Base-by-base conservation (phyloP, 2,797 vertebrate species). In the Typhlichthys subterraneus region DNA sequence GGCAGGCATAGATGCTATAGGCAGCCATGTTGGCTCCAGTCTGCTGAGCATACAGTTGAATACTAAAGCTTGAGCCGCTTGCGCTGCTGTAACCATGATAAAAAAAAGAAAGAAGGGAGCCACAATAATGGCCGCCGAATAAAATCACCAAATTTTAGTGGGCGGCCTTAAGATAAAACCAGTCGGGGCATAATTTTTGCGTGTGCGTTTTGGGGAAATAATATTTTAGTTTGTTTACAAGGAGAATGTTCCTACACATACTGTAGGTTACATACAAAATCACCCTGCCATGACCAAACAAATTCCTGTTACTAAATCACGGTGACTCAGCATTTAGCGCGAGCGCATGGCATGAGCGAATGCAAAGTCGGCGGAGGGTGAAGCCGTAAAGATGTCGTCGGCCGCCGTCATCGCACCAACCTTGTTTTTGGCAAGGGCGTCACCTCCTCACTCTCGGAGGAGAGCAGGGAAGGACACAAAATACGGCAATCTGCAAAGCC, bases 311-410 rank as follows among this genome's bases (percentile, higher is more conserved):
- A 45, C 58, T 61, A 58, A 61, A 65, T 66, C 53, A 31, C 59
- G 0, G 49, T 81, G 81, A 85, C 83, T 85, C 81, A 79, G 78
- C 81, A 70, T 52, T 73, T 13, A 10, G 57, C 12, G 59, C 55
- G 71, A 62, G 66, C 5, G 29, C 54, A 73, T 57, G 59, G 29
- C 47, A 68, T 56, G 60, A 82, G 67, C 23, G 6, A 67, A 63
- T 75, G 77, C 76, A 73, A 78, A 83, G 64, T 80, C 80, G 63
- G 67, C 56, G 69, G 75, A 76, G 80, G 77, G 65, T 77, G 73
- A 82, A 73, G 82, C 68, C 66, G 72, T 87, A 84, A 91, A 87
- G 69, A 87, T 80, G 74, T 84, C 71, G 8, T 60, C 50, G 45
- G 65, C 50, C 45, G 52, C 67, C 61, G 23, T 75, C 80, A 65